A percentile compares a stretch with the other conserved stretches of the same genome.
Evolutionary conservation across 2,797 vertebrate species (phyloP).

Genomic region (Sebastes minor): DNA sequence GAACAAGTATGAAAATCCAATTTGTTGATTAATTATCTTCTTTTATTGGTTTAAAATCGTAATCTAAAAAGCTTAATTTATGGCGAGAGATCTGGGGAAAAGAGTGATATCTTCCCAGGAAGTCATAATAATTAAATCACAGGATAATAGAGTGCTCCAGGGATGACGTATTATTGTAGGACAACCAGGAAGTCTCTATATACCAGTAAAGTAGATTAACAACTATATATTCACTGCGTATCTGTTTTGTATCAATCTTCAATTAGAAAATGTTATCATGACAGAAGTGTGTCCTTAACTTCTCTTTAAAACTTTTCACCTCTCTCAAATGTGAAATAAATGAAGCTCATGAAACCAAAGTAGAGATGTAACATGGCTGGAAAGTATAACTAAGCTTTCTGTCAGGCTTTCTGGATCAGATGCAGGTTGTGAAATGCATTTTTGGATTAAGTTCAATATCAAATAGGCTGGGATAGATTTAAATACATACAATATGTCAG

Average conservation of each 20-base stretch:
- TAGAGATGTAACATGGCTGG: neutral
- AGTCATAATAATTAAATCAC: neutral
- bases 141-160: neutral
- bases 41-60: no score
- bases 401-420: neutral
- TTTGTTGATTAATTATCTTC: no score
- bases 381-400: neutral
- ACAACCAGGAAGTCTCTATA: neutral
- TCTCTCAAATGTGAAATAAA: neutral
- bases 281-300: no score
- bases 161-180: no score
- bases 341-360: no score
- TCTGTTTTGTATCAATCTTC: neutral
- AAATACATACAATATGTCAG: neutral
- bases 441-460: neutral
- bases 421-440: neutral
- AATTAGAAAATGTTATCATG: accelerated
- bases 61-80: no score
- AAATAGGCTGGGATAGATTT: constrained; percentile 6
- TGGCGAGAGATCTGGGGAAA: neutral
- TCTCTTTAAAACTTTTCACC: neutral
- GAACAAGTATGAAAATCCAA: neutral
- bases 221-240: neutral
- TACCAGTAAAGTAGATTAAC: neutral
- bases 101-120: neutral